Percentiles rank a stretch among this genome's conserved stretches.
Evolutionary conservation across 2,113 vertebrate species (phyloP).

Genomic region (Embiotoca jacksoni): DNA sequence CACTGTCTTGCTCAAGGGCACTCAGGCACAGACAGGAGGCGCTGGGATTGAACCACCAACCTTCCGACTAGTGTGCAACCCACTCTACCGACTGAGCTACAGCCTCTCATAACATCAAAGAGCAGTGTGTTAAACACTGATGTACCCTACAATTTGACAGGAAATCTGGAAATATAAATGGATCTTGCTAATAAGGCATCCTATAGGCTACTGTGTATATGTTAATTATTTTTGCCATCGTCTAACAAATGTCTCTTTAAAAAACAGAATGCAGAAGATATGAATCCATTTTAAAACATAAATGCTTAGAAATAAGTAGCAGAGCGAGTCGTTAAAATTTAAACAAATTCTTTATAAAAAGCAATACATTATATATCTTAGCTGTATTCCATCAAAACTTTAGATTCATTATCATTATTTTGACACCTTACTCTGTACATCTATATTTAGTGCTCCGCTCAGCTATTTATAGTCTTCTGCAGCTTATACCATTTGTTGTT

Average conservation of each 20-base stretch:
- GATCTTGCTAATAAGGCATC: background rate
- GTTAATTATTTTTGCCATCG: background rate
- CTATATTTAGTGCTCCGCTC: constrained; percentile 21
- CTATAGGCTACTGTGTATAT: background rate
- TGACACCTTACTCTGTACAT: constrained; percentile 15
- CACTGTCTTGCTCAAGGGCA: no score
- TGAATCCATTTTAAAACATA: background rate
- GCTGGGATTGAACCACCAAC: no score
- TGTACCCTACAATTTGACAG: background rate
- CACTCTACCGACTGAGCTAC: no score
- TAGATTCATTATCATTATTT: background rate
- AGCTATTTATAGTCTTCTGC: constrained; percentile 44
- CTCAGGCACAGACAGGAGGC: no score
- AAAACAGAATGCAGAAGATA: background rate
- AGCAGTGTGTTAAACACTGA: background rate
- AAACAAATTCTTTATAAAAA: background rate
- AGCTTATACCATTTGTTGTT: constrained; percentile 6
- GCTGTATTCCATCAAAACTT: background rate
- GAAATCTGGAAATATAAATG: background rate
- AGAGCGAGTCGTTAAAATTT: background rate
- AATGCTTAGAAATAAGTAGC: background rate
- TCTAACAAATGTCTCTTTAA: background rate
- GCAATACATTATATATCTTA: background rate
- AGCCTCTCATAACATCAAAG: constrained; percentile 32
- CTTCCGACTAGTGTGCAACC: no score